A percentile compares a stretch with the other conserved stretches of the same genome.
Conservation (phyloP, 2,888 invertebrate genomes). For the Ophion slaviceki region DNA sequence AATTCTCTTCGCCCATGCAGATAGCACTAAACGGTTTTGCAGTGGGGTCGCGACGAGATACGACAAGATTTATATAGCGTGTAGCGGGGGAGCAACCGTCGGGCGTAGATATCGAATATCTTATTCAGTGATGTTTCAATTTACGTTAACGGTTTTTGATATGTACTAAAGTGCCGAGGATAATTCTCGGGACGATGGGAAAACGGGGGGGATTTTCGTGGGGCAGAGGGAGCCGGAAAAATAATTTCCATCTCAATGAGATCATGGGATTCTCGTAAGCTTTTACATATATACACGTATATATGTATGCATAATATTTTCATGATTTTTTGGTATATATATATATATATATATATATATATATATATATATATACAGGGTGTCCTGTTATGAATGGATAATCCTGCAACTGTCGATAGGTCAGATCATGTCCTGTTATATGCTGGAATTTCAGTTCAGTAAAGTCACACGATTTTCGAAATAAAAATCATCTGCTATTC, state of each 20-base stretch:
- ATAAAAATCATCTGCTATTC: too few species aligned
- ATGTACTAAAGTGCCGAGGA: conserved; percentile 44
- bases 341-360: too few species aligned
- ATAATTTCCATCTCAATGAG: conserved; percentile 39
- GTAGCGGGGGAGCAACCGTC: neutral
- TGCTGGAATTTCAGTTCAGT: too few species aligned
- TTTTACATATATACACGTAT: neutral
- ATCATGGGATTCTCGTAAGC: conserved; percentile 19
- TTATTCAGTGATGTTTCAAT: conserved; percentile 44
- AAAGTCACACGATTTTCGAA: too few species aligned
- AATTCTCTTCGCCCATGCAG: neutral
- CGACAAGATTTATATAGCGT: conserved; percentile 13
- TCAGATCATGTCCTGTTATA: too few species aligned
- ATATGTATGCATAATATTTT: too few species aligned
- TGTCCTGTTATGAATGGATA: too few species aligned
- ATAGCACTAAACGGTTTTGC: neutral
- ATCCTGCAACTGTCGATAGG: too few species aligned
- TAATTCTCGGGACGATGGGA: conserved; percentile 27
- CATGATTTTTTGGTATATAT: too few species aligned
- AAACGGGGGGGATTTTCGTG: conserved; percentile 22
- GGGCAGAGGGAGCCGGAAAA: neutral
- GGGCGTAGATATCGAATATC: conserved; percentile 20
- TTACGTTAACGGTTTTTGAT: conserved; percentile 42
- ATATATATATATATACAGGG: too few species aligned
- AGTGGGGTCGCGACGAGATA: neutral